Evolutionary conservation across 1,140 invertebrate species (phyloP), one percentile per base, ranked within the genome.

Genomic region (Leptinotarsa lineolata): DNA sequence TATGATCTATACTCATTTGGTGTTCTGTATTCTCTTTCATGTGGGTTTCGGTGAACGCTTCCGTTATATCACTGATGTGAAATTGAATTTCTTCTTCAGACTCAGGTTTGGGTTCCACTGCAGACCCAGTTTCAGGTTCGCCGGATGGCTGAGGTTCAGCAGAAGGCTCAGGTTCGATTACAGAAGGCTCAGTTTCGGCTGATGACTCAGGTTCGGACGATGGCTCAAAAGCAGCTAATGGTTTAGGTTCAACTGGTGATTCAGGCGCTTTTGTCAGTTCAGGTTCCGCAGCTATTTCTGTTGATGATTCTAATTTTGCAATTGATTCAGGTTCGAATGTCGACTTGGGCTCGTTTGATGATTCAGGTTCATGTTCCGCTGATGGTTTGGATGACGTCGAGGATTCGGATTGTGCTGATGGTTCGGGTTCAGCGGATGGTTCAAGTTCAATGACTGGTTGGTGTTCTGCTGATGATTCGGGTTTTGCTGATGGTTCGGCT

Each of bases 111-210:
- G 81, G 72, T 74, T 83, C 81, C 24, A 76, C 70, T 13, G 74
- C 60, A n/a, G 82, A 78, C 82, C 84, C 80, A 69, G 78, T 80
- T 81, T 84, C 77, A 72, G 76, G 78, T 80, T 84, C 82, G 24
- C 84, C 63, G 30, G 77, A 80, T 75, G 72, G 72, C 74, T 77
- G 76, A 70, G 77, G 78, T 81, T 85, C 81, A 20, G 84, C 39
- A 44, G 75, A 70, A 69, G 81, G 76, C 81, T 84, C 78, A 30
- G 78, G 65, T 75, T 82, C 79, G 24, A 78, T 22, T 73, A 48
- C 69, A 54, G 76, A 74, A 70, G 77, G 77, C 79, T 82, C 79
- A 20, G 77, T 11, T 30, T 73, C 61, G 16, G 84, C 77, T 76
- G 81, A 77, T 44, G 76, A 75, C 77, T 76, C 77, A 21, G 81